Conservation (phyloP, 2,888 invertebrate genomes). For the Zaprionus bogoriensis region DNA sequence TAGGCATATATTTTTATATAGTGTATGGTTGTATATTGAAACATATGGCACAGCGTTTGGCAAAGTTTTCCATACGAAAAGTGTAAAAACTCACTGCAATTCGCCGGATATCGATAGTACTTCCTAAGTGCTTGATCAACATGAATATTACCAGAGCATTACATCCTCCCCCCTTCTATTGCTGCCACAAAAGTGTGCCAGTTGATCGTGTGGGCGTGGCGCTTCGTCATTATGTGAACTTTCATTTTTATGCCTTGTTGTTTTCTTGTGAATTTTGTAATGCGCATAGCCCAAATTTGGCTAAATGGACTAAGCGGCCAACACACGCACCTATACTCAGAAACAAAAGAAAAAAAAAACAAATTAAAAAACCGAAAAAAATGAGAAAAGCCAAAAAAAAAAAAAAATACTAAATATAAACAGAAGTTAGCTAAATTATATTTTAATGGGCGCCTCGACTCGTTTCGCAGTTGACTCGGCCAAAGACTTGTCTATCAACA, state of each 20-base stretch:
- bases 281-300: conserved; percentile 18
- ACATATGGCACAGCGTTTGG: too few species aligned
- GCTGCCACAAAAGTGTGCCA: neutral
- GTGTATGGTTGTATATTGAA: too few species aligned
- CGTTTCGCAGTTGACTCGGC: conserved; percentile 17
- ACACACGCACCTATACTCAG: conserved; percentile 4
- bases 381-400: neutral
- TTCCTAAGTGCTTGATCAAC: too few species aligned
- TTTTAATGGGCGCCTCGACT: conserved; percentile 56
- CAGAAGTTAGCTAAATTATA: conserved; percentile 59
- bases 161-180: too few species aligned
- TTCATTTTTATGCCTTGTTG: conserved; percentile 29
- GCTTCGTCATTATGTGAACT: conserved; percentile 24
- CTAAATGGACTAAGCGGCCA: conserved; percentile 22
- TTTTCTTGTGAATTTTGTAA: neutral
- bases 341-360: neutral
- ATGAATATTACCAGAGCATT: too few species aligned
- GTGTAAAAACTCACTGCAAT: neutral
- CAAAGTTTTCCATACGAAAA: neutral
- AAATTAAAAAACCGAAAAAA: conserved; percentile 2
- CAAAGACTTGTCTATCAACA: conserved; percentile 22
- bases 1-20: too few species aligned
- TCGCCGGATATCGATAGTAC: too few species aligned
- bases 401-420: conserved; percentile 25
- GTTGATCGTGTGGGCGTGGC: conserved; percentile 39